Evolutionary conservation across 2,888 invertebrate species (phyloP), one percentile per base, ranked within the genome.

Genomic region (Zaprionus obscuricornis): DNA sequence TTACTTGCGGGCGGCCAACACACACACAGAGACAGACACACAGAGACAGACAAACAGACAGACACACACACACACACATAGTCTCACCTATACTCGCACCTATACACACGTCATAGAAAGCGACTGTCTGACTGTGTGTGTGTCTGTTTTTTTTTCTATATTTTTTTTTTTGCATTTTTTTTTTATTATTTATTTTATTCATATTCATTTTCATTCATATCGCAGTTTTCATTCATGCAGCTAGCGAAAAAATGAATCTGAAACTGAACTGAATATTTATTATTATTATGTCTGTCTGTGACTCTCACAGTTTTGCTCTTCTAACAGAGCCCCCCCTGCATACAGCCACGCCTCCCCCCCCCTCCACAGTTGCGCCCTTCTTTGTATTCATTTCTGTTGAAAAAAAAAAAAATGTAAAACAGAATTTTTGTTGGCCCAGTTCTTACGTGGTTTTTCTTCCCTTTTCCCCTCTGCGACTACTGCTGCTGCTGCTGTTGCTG

Each of bases 241-340:
- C 42, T 54, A 54, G 40, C 52, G 17, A 64, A 64, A 60, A 71
- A 57, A 50, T 40, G 55, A 71, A 50, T 51, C 62, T 37, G 45
- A 56, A 63, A 55, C 54, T 62, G 67, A 63, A 82, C 78, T 65
- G 75, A 85, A 85, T 79, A 83, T 81, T 85, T 85, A 85, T 81
- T 81, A 85, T 78, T 82, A 85, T 83, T 83, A 83, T 83, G 75
- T 78, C 52, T 66, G 50, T 58, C 54, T 39, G 27, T 52, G 14
- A 18, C 39, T 22, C 29, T 33, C 31, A 43, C 47, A 52, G 43
- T 27, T 16, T 11, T 33, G 20, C 49, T 46, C 31, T 27, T 26
- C 20, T 37, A 45, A 29, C 37, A 34, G 52, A 24, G 8, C 17
- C 42, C 50, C 18, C 17, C 22, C 18, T 20, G 10, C 29, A 18